Conservation (phyloP, 2,113 vertebrate species). For the Trochalopteron elliotii region DNA sequence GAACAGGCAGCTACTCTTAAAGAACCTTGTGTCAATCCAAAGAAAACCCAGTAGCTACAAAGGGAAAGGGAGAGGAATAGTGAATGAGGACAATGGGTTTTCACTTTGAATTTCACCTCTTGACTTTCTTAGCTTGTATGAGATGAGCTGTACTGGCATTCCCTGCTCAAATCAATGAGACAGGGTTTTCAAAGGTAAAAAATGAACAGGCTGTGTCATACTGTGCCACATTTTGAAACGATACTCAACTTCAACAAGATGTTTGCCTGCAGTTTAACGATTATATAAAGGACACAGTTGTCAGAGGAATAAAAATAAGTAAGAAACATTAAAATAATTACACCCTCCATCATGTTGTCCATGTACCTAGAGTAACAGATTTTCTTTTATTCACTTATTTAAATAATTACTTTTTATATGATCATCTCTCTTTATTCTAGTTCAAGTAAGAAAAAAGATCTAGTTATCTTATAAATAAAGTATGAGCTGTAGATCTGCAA, state of each 20-base stretch:
- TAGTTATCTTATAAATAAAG: not conserved
- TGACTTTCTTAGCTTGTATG: not conserved
- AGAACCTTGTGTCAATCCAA: not conserved
- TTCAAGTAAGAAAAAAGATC: not conserved
- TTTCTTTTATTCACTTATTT: not conserved
- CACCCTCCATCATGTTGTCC: not conserved
- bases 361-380: not conserved
- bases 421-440: not conserved
- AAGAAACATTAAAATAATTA: not conserved
- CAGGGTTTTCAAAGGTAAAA: not conserved
- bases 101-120: not conserved
- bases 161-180: not conserved
- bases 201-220: not conserved
- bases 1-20: not conserved
- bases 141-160: not conserved
- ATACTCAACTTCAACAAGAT: not conserved
- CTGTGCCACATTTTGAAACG: not conserved
- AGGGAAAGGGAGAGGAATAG: not conserved
- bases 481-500: not conserved
- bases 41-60: not conserved
- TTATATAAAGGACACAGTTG: not conserved
- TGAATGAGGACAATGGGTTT: not conserved
- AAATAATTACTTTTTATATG: not conserved
- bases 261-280: not conserved
- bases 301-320: not conserved